Percentiles rank a stretch among this genome's conserved stretches.
phyloP scores from a whole-genome alignment of 2,888 invertebrate genomes.

The Macrosoma leucophasiata region DNA sequence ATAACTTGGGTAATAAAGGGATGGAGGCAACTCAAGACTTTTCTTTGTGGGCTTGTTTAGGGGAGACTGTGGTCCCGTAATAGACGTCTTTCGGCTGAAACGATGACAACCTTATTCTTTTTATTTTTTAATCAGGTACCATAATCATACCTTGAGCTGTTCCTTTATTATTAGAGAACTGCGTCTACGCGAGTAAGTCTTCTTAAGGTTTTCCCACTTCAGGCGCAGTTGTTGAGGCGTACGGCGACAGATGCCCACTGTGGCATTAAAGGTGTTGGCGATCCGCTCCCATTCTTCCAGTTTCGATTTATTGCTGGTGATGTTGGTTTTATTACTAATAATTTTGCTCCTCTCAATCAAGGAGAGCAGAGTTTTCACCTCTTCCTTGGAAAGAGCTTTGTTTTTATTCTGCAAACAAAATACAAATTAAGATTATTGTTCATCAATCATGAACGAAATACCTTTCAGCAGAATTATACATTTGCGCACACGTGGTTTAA shows the following conservation, averaged over 20 bases:
- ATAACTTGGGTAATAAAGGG: no score
- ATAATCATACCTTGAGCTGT: background rate
- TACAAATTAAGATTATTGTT: no score
- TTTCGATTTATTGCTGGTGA: conserved; percentile 2
- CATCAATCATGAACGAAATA: no score
- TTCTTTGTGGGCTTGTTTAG: no score
- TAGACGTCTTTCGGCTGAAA: no score
- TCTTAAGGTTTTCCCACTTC: conserved; percentile 1
- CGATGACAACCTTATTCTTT: background rate
- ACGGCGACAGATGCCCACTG: no score
- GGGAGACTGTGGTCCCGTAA: no score
- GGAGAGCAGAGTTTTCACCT: background rate
- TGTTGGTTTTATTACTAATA: background rate
- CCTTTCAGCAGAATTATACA: no score
- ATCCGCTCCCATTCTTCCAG: conserved; percentile 1
- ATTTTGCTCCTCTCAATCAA: background rate
- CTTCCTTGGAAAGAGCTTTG: background rate
- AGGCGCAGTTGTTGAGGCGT: background rate
- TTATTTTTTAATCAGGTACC: background rate
- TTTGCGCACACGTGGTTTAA: no score
- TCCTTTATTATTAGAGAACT: background rate
- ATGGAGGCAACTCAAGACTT: no score
- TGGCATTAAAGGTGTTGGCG: background rate
- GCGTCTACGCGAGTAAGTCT: background rate
- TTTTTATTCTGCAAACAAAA: background rate